Evolutionary conservation across 2,888 invertebrate species (phyloP).

Genomic region (Rhimphoctona megacephalus): DNA sequence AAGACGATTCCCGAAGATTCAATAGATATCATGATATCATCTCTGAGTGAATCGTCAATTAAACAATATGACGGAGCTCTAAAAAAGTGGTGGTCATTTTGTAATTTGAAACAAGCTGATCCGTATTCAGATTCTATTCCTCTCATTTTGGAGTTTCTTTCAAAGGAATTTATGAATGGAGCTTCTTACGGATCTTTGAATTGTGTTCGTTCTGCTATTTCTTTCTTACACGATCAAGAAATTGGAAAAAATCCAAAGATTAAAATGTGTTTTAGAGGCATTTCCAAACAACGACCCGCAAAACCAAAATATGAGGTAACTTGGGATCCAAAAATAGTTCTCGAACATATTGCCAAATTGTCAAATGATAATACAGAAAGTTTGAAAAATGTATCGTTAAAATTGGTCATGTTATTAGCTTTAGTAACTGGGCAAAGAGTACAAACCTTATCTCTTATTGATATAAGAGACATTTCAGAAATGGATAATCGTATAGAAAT

Average conservation of each 20-base stretch:
- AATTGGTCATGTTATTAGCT: constrained; percentile 10
- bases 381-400: constrained; percentile 28
- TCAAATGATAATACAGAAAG: constrained; percentile 22
- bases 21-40: constrained; percentile 15
- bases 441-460: not conserved
- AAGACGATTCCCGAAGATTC: too few species aligned
- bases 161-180: not conserved
- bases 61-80: constrained; percentile 42
- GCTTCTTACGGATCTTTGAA: constrained; percentile 8
- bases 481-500: constrained; percentile 40
- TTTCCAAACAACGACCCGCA: constrained; percentile 66
- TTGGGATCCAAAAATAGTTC: constrained; percentile 62
- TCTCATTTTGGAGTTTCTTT: not conserved
- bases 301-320: constrained; percentile 52
- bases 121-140: not conserved
- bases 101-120: not conserved
- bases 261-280: constrained; percentile 67
- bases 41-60: constrained; percentile 32
- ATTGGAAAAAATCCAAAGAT: constrained; percentile 41
- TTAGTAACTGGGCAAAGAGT: not conserved
- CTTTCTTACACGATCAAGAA: not conserved
- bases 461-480: constrained; percentile 31
- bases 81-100: constrained; percentile 48
- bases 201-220: not conserved
- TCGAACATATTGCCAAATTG: constrained; percentile 47